These are phyloP conservation scores for Nemapogon koenigi DNA, from an alignment of 2,888 invertebrate species.

Conservation along the genomic window DNA sequence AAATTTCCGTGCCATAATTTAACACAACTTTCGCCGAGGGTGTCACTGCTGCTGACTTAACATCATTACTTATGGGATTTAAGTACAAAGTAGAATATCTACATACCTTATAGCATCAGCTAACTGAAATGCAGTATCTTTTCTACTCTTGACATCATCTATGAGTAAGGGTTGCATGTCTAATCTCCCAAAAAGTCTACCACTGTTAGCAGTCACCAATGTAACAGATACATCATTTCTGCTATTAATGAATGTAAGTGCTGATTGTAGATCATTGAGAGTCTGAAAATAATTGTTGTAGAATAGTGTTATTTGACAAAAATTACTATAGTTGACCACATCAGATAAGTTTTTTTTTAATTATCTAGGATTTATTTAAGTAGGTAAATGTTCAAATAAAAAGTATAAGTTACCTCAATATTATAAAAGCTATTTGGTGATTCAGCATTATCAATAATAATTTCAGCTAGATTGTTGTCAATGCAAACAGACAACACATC, in stretches of 20 bases:
- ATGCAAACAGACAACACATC: slow-evolving; percentile 31
- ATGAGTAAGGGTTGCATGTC: slow-evolving; percentile 75
- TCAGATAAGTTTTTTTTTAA: too few relatives aligned
- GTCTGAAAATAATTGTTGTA: slow-evolving; percentile 68
- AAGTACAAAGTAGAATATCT: too few relatives aligned
- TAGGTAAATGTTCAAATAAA: too few relatives aligned
- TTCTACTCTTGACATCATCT: slow-evolving; percentile 66
- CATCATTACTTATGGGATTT: too few relatives aligned
- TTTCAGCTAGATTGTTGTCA: slow-evolving; percentile 42
- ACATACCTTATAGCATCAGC: slow-evolving; percentile 77
- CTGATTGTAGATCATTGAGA: slow-evolving; percentile 76
- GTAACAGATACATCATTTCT: slow-evolving; percentile 66
- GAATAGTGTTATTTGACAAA: too few relatives aligned
- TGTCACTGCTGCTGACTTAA: too few relatives aligned
- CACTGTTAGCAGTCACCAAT: slow-evolving; percentile 76
- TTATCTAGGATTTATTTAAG: too few relatives aligned
- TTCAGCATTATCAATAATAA: slow-evolving; percentile 35
- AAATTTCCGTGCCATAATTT: too few relatives aligned
- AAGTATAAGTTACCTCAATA: slow-evolving; percentile 43
- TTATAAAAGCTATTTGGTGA: slow-evolving; percentile 23
- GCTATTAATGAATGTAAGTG: slow-evolving; percentile 55
- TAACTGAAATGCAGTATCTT: slow-evolving; percentile 70
- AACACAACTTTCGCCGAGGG: too few relatives aligned
- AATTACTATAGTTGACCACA: too few relatives aligned
- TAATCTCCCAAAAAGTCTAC: slow-evolving; percentile 82